Evolutionary conservation across 2,888 invertebrate species (phyloP), one percentile per base, ranked within the genome.

Genomic region (Drosophila rellima): DNA sequence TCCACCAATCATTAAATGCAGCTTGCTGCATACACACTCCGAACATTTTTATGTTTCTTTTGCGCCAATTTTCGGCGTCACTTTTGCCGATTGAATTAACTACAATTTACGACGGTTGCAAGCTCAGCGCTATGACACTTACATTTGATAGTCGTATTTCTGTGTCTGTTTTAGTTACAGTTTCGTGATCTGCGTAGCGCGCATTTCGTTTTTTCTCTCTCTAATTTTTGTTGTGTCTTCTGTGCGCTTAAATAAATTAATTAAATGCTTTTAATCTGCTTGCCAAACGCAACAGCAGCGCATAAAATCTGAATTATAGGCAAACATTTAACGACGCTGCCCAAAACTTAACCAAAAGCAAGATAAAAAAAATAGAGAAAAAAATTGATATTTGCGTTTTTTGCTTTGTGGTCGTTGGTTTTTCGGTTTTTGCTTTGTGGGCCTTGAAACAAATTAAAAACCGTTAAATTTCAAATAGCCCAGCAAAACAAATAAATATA

Each of bases 371-470:
- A 37, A 55, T 33, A 31, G 11, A 48, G 48, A 59, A 64, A 62
- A 57, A 78, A 74, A 70, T 74, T 47, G 20, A 56, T 26, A 37
- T 26, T 51, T 48, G 20, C 8, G n/a, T 37, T 55, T 55, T 50
- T 42, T 51, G 54, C 44, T 61, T 61, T 74, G 79, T 45, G 84
- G 76, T 73, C 67, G 64, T 62, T 76, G 57, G 45, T 68, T 65
- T 60, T 66, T 61, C 37, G 67, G 66, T 52, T 72, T 72, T 79
- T 50, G 60, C 51, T 69, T 52, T 70, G 74, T 26, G 69, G 64
- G 65, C 88, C 75, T 86, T 86, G 80, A 82, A 73, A 74, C 80
- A 80, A 82, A 88, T 71, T 68, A 70, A 78, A 85, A 74, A 70
- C 65, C 82, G 74, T 82, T 88, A 80, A 74, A 82, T 71, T 70